Percentiles rank a stretch among this genome's conserved stretches.
These are phyloP conservation scores for Temnothorax longispinosus DNA, from an alignment of 1,140 invertebrate genomes.

Conservation along the genomic window DNA sequence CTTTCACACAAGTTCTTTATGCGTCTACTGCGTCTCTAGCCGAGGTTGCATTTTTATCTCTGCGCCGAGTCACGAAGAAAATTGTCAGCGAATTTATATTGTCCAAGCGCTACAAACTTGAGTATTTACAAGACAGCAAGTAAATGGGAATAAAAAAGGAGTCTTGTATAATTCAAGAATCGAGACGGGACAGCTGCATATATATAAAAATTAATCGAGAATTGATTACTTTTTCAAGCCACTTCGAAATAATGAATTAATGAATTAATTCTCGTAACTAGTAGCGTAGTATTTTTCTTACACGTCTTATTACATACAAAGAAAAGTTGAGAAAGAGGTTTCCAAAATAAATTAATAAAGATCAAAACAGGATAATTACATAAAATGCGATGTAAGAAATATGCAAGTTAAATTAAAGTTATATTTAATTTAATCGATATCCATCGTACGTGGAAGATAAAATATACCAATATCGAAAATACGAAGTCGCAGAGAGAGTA, in stretches of 20 bases:
- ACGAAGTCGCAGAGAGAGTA: neutral
- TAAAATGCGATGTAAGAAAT: neutral
- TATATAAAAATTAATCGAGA: conserved; percentile 17
- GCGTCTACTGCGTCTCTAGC: neutral
- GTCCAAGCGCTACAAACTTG: neutral
- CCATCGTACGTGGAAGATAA: neutral
- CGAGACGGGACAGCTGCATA: neutral
- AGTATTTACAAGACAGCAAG: conserved; percentile 32
- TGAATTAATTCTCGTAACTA: neutral
- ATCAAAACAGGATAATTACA: neutral
- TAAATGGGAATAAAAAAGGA: neutral
- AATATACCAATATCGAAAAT: neutral
- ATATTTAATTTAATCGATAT: no score
- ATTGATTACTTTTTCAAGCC: neutral
- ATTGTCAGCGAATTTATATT: conserved; percentile 35
- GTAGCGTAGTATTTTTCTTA: neutral
- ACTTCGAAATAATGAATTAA: conserved; percentile 36
- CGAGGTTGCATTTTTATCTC: conserved; percentile 20
- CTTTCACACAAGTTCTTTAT: conserved; percentile 12
- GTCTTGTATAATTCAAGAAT: neutral
- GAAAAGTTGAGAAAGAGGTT: neutral
- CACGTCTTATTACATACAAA: neutral
- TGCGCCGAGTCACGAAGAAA: neutral
- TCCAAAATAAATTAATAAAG: neutral
- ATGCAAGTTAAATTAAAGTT: neutral